Percentiles rank a stretch among this genome's conserved stretches.
Evolutionary conservation across 2,888 invertebrate species (phyloP).

Genomic region (Philereme transversata): DNA sequence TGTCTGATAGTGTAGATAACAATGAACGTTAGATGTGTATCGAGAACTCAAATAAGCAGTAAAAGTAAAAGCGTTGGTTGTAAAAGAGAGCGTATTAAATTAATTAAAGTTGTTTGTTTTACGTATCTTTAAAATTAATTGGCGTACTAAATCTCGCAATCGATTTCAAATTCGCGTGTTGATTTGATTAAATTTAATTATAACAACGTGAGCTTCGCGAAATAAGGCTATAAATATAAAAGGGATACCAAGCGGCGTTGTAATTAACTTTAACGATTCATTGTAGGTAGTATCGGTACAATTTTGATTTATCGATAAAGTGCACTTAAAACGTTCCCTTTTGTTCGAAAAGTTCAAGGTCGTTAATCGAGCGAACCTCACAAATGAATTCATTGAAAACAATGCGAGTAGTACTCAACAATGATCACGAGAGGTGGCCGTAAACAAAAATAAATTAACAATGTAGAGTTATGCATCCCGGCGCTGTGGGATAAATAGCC

Average conservation of each 20-base stretch:
- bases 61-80: constrained; percentile 3
- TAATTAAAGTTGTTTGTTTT: constrained; percentile 18
- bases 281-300: constrained; percentile 49
- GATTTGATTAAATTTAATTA: constrained; percentile 51
- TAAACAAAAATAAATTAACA: constrained; percentile 37
- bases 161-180: constrained; percentile 26
- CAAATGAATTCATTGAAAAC: constrained; percentile 48
- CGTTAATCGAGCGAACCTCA: constrained; percentile 40
- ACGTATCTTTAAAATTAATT: constrained; percentile 18
- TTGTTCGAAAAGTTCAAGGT: constrained; percentile 64
- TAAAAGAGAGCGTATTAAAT: constrained; percentile 4
- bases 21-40: constrained; percentile 13
- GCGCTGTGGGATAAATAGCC: constrained; percentile 11
- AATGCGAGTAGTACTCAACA: constrained; percentile 47
- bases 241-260: constrained; percentile 37
- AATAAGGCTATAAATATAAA: constrained; percentile 48
- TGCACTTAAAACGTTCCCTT: constrained; percentile 51
- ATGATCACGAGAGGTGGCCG: constrained; percentile 40
- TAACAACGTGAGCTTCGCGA: constrained; percentile 47
- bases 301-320: constrained; percentile 61
- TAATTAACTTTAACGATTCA: constrained; percentile 59
- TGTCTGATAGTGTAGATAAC: constrained; percentile 3
- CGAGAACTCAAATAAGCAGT: constrained; percentile 6
- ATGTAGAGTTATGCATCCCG: constrained; percentile 25
- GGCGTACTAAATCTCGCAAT: constrained; percentile 18